Conservation (phyloP, 2,888 invertebrate genomes). For the Ochropleura leucogaster region DNA sequence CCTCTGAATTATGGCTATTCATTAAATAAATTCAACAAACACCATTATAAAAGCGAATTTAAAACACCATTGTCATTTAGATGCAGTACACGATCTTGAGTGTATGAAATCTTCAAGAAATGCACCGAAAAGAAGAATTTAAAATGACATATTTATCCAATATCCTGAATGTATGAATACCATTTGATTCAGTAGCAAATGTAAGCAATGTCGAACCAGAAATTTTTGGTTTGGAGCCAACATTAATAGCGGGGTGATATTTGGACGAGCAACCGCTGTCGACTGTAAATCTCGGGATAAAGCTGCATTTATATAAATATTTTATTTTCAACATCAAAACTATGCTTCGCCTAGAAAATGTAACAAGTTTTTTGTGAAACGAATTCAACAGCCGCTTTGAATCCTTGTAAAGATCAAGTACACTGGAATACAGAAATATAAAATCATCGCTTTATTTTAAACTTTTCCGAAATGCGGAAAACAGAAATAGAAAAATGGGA, state of each 20-base stretch:
- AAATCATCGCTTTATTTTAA: slow-evolving; percentile 56
- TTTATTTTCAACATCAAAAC: slow-evolving; percentile 57
- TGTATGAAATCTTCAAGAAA: slow-evolving; percentile 23
- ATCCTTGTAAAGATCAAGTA: slow-evolving; percentile 50
- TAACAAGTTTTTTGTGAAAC: slow-evolving; percentile 31
- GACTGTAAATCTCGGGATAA: slow-evolving; percentile 76
- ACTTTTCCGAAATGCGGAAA: slow-evolving; percentile 55
- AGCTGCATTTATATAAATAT: slow-evolving; percentile 76
- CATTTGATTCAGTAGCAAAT: slow-evolving; percentile 65
- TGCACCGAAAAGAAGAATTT: slow-evolving; percentile 22
- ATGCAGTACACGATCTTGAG: not conserved
- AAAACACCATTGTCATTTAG: not conserved
- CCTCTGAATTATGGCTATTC: slow-evolving; percentile 17
- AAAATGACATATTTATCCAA: slow-evolving; percentile 35
- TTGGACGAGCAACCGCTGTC: slow-evolving; percentile 71
- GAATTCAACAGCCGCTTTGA: slow-evolving; percentile 35
- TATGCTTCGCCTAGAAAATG: slow-evolving; percentile 29
- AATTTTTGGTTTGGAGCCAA: slow-evolving; percentile 82
- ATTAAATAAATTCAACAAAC: slow-evolving; percentile 21
- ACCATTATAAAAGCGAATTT: slow-evolving; percentile 1
- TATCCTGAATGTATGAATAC: slow-evolving; percentile 55
- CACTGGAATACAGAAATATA: slow-evolving; percentile 45
- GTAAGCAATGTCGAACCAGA: slow-evolving; percentile 70
- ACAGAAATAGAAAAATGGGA: slow-evolving; percentile 61
- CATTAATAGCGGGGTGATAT: slow-evolving; percentile 75